phyloP scores from a whole-genome alignment of 2,888 invertebrate genomes.

The Drosophila neonasuta region DNA sequence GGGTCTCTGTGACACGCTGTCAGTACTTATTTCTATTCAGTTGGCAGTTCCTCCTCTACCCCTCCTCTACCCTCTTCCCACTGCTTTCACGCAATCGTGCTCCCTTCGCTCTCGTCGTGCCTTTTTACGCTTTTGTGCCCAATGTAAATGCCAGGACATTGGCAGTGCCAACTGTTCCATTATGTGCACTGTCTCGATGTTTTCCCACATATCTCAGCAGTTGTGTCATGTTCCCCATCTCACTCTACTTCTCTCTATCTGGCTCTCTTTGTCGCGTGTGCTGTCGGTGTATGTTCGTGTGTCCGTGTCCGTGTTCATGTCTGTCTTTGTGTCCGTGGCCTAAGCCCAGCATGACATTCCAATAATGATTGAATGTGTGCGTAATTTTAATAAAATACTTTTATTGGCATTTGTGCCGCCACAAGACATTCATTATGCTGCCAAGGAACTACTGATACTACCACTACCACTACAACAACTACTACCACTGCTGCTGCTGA shows the following conservation, averaged over 20 bases:
- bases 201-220: conserved; percentile 41
- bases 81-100: neutral
- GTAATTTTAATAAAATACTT: conserved; percentile 78
- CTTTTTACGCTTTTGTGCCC: conserved; percentile 22
- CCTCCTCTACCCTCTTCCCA: neutral
- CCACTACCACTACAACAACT: neutral
- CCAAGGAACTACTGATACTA: conserved; percentile 7
- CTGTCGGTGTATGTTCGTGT: conserved; percentile 1
- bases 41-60: conserved; percentile 4
- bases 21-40: conserved; percentile 23
- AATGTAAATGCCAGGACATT: conserved; percentile 50
- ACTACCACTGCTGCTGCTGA: neutral
- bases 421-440: conserved; percentile 54
- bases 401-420: conserved; percentile 72
- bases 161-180: conserved; percentile 46
- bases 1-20: conserved; percentile 30
- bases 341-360: conserved; percentile 68
- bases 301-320: conserved; percentile 14
- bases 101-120: neutral
- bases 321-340: conserved; percentile 7
- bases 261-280: conserved; percentile 11
- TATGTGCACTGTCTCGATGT: conserved; percentile 33
- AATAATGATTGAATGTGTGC: conserved; percentile 78
- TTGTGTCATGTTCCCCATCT: conserved; percentile 30
- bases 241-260: conserved; percentile 6